Conservation (phyloP, 2,888 invertebrate genomes). For the Erebia epiphron region DNA sequence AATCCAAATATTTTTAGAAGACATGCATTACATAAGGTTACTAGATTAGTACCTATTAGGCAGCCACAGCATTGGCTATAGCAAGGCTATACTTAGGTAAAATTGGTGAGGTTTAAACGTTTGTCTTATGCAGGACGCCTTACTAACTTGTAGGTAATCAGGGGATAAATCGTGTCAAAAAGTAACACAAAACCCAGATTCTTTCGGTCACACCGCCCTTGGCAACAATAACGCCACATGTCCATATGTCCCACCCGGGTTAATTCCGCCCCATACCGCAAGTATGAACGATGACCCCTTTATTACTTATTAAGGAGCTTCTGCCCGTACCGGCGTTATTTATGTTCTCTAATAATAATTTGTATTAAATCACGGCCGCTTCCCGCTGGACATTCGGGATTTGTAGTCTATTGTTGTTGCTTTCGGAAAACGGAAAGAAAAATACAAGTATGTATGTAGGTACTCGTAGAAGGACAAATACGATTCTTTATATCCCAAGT, state of each 20-base stretch:
- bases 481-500: constrained; percentile 12
- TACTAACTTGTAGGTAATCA: not conserved
- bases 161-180: not conserved
- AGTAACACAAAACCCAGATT: constrained; percentile 9
- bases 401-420: constrained; percentile 79
- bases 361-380: constrained; percentile 81
- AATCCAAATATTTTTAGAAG: no score
- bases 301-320: constrained; percentile 82
- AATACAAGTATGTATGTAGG: constrained; percentile 27
- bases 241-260: constrained; percentile 51
- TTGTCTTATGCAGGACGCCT: no score
- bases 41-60: no score
- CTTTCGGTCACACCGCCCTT: constrained; percentile 18
- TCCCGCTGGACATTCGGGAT: constrained; percentile 78
- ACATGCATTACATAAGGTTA: no score
- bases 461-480: constrained; percentile 27
- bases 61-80: no score
- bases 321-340: constrained; percentile 72
- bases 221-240: constrained; percentile 58
- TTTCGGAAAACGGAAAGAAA: constrained; percentile 54
- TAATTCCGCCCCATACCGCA: constrained; percentile 63
- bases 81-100: no score
- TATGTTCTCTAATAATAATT: constrained; percentile 83
- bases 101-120: no score
- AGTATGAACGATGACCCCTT: constrained; percentile 79